phyloP scores from a whole-genome alignment of 2,797 vertebrate genomes.

The Passerculus sandwichensis region DNA sequence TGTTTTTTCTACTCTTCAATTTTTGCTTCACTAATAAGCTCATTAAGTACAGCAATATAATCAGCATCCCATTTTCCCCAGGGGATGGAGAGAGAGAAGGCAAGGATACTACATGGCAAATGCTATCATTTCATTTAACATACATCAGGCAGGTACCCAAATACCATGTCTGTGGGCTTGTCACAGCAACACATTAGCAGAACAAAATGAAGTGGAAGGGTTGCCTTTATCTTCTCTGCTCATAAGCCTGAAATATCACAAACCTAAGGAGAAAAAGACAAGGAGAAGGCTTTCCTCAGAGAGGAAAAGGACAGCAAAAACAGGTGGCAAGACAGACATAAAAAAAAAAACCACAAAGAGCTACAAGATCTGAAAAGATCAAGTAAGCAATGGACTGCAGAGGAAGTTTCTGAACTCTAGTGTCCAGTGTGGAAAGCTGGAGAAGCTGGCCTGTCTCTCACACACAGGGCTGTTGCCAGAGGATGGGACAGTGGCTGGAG shows the following conservation, averaged over 20 bases:
- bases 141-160: background rate
- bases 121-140: background rate
- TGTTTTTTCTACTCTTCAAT: background rate
- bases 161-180: background rate
- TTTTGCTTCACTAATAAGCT: constrained; percentile 26
- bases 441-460: background rate
- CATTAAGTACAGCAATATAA: constrained; percentile 9
- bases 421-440: background rate
- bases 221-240: background rate
- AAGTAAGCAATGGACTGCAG: background rate
- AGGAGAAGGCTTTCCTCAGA: background rate
- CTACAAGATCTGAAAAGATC: background rate
- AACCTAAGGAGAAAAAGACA: background rate
- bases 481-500: background rate
- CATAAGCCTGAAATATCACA: background rate
- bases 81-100: background rate
- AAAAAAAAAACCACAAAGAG: background rate
- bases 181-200: background rate
- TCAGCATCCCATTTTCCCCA: background rate
- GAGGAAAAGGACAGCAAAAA: background rate
- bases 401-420: background rate
- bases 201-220: background rate
- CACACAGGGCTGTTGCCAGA: rapidly evolving
- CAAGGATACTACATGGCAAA: constrained; percentile 1
- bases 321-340: rapidly evolving